Evolutionary conservation across 1,140 invertebrate genomes (phyloP), one percentile per base, ranked within the genome.

Genomic region (Drosophila bifasciata): DNA sequence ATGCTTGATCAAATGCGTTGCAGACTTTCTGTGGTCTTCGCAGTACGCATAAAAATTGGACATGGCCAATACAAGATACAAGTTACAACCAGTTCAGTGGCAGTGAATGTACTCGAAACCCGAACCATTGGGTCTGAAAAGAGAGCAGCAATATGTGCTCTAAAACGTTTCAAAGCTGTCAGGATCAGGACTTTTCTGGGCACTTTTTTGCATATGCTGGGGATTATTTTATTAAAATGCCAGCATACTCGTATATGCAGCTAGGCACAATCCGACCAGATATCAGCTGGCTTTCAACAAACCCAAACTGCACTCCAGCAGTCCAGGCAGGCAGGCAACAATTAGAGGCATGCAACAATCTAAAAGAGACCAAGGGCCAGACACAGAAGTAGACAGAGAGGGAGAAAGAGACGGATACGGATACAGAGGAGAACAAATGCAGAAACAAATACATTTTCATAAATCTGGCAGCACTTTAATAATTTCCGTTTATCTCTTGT

Each of bases 401-500:
- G 48, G 16, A 39, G n/a, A 45, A 8, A 19, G 32, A 45, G 48
- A 40, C 45, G 44, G 16, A 25, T 8, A 45, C 41, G 19, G 17
- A 39, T 28, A 46, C 45, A 25, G 4, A 36, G 32, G 32, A 36
- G 11, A 36, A 36, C 32, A 36, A 36, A 36, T 36, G 32, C 32
- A 40, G 44, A 32, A 41, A 21, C 55, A 80, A 78, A 79, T 79
- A 76, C 62, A 76, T 83, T 83, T 86, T 89, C 83, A 86, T 88
- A 86, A 88, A 83, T 88, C 83, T 83, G 83, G 75, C 75, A 86
- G 83, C 83, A 79, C 78, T 86, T 86, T 86, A 86, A 86, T 86
- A 86, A 86, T 86, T 88, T 86, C 78, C 83, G 83, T 88, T 86
- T 86, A 88, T 86, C 83, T 86, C 62, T 71, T 61, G 62, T 60